Base-by-base conservation (phyloP, 2,888 invertebrate species). In the Piscicola geometra region DNA sequence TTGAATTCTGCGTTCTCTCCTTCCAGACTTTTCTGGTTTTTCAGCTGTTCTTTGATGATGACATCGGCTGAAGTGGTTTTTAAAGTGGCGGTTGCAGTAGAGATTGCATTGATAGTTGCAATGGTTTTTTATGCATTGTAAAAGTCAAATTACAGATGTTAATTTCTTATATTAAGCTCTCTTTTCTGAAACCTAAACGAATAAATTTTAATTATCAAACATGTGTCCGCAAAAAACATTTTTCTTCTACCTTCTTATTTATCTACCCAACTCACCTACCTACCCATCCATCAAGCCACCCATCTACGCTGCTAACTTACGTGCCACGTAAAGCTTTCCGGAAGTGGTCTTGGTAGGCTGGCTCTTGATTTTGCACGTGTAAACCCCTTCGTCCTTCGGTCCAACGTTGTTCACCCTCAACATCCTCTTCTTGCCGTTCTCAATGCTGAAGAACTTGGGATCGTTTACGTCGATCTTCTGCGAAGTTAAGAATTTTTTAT, bases 321-420 rank as follows among this genome's bases (percentile, higher is more conserved):
- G 97, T 88, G 96, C 94, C 81, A 99, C 93, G 80, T 94, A 91
- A 81, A 99, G 90, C 88, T 96, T 95, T 80, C 94, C 95, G 83
- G 92, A 90, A 1, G 97, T 97, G 85, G 92, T 91, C 85, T 98
- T 83, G 72, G 81, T 81, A n/a, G 5, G 5, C 30, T 75, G 75
- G 25, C 35, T 52, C 94, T 80, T 94, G 93, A 86, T 96, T 95
- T 91, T 92, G 86, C 98, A 98, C 81, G 91, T 91, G 85, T 92
- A 99, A 86, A 92, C 89, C 70, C 97, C 98, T 81, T 95, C 97
- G 85, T 99, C 98, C 18, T 93, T 93, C 77, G 30, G n/a, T 1
- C 47, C 25, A 70, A 92, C 91, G 82, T 94, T 93, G 86, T 95
- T 96, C 83, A 99, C 93, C 68, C 94, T 89, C 60, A 99, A 88